phyloP scores from a whole-genome alignment of 2,888 invertebrate species.

The Sepioteuthis lessoniana region DNA sequence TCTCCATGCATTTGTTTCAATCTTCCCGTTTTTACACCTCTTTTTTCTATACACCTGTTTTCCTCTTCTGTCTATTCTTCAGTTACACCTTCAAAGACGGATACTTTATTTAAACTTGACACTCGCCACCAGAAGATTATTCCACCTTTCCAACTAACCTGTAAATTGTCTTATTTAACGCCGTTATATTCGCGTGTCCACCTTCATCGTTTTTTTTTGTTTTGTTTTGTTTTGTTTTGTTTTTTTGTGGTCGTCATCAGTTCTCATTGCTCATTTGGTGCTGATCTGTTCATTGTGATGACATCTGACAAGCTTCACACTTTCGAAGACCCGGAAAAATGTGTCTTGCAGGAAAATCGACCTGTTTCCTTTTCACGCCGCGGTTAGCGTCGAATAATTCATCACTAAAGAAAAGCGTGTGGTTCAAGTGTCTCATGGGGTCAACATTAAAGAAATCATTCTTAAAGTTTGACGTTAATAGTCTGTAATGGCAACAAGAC shows the following conservation, averaged over 20 bases:
- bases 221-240: too few relatives aligned
- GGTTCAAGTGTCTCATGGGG: neutral
- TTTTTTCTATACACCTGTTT: neutral
- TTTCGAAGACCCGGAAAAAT: neutral
- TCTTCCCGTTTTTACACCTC: neutral
- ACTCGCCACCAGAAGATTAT: neutral
- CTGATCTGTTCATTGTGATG: neutral
- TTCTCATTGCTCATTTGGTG: neutral
- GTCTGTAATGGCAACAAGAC: neutral
- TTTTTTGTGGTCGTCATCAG: neutral
- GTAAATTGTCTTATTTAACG: slow-evolving; percentile 15
- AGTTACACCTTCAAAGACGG: neutral
- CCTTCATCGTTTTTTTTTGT: too few relatives aligned
- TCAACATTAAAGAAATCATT: neutral
- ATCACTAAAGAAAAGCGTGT: neutral
- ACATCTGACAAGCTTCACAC: neutral
- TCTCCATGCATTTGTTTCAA: too few relatives aligned
- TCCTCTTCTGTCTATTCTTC: neutral
- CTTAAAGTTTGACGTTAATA: neutral
- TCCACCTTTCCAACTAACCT: neutral
- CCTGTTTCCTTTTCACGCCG: neutral
- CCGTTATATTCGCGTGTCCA: neutral
- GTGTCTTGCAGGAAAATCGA: slow-evolving; percentile 16
- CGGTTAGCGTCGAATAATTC: neutral
- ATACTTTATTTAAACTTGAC: neutral